A percentile compares a stretch with the other conserved stretches of the same genome.
phyloP scores from a whole-genome alignment of 1,140 invertebrate genomes.

The Scaptodrosophila lebanonensis region DNA sequence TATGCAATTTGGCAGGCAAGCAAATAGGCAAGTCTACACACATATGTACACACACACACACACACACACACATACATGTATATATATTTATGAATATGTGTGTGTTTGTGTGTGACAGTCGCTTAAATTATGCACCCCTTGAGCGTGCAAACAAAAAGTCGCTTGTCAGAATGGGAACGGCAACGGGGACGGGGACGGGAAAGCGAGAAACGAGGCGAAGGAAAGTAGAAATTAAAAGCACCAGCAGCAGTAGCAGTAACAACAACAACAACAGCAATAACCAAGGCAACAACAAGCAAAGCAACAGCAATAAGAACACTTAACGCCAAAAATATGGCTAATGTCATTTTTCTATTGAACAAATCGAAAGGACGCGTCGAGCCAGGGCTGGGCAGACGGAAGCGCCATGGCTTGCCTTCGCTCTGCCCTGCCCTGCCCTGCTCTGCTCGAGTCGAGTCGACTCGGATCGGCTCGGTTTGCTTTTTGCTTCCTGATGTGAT shows the following conservation, averaged over 20 bases:
- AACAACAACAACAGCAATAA: slow-evolving; percentile 41
- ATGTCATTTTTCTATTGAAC: slow-evolving; percentile 66
- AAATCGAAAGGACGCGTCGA: slow-evolving; percentile 26
- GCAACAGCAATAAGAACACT: too few relatives aligned
- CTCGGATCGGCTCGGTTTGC: not conserved
- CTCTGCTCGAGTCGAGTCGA: not conserved
- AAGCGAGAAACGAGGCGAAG: slow-evolving; percentile 33
- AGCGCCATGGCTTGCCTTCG: not conserved
- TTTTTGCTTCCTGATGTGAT: slow-evolving; percentile 71
- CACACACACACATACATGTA: not conserved
- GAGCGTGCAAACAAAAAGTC: too few relatives aligned
- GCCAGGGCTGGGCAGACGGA: too few relatives aligned
- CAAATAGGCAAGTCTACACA: not conserved
- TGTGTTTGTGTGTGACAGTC: slow-evolving; percentile 17
- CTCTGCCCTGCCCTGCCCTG: not conserved
- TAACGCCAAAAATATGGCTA: slow-evolving; percentile 72
- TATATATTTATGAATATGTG: slow-evolving; percentile 5
- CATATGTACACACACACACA: slow-evolving; percentile 5
- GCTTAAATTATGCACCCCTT: slow-evolving; percentile 52
- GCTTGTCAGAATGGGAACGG: too few relatives aligned
- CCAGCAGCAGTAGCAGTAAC: not conserved
- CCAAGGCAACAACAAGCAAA: slow-evolving; percentile 3
- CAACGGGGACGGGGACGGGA: too few relatives aligned
- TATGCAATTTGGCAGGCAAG: slow-evolving; percentile 61
- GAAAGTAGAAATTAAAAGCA: slow-evolving; percentile 24